Evolutionary conservation across 1,140 invertebrate species (phyloP), one percentile per base, ranked within the genome.

Genomic region (Cataglyphis hispanica): DNA sequence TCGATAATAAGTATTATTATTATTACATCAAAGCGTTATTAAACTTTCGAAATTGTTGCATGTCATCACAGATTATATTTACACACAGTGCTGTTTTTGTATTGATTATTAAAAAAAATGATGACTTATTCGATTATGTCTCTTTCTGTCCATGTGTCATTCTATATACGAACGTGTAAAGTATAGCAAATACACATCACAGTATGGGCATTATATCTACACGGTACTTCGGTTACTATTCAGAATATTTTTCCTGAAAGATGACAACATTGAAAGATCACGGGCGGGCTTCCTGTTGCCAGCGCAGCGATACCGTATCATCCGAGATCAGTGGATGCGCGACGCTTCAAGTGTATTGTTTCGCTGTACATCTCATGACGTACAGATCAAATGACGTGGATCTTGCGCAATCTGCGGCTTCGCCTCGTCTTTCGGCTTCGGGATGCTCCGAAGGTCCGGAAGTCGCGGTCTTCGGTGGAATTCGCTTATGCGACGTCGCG

Each of bases 371-470:
- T 66, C 66, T 67, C 70, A 40, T 60, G 61, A 64, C 5, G 78
- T 72, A 34, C 27, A 61, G 86, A 87, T 87, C 86, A 87, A 87
- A 87, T 87, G 86, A 85, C 86, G 86, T 78, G 72, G 86, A 85
- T 43, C 74, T 85, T 50, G 86, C 86, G 78, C 78, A 83, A 83
- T 80, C 87, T 75, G 80, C 74, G 83, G 86, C 85, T 83, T 89
- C 86, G 86, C 76, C 50, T 89, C 86, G 86, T 87, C 86, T 87
- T 85, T 70, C 85, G 81, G 72, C 72, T 75, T 67, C 86, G 83
- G 67, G 86, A 87, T 87, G 81, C 72, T 75, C 70, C 81, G 84
- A 83, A 86, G 78, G 66, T 83, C 63, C 85, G 86, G 77, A 88
- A 88, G 66, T 78, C 76, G 84, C 43, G 70, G 67, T 72, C 69